Conservation (phyloP, 1,140 invertebrate species). For the Elysia chlorotica region DNA sequence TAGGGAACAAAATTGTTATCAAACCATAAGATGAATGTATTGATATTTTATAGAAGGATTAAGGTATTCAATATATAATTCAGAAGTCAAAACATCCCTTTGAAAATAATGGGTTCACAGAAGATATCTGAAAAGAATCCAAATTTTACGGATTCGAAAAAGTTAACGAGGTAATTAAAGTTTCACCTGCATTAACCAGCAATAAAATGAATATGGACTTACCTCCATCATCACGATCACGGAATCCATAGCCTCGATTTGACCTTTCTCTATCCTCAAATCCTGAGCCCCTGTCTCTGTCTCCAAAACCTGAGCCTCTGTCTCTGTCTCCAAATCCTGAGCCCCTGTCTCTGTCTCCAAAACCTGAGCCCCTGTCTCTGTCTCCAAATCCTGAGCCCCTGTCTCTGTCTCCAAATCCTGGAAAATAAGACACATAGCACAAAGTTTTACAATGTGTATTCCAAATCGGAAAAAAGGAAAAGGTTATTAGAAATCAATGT, state of each 20-base stretch:
- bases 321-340: constrained; percentile 19
- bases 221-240: constrained; percentile 18
- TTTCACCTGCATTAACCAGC: not conserved
- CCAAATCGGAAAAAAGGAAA: too few relatives aligned
- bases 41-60: too few relatives aligned
- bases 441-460: too few relatives aligned
- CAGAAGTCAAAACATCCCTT: too few relatives aligned
- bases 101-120: too few relatives aligned
- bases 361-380: constrained; percentile 24
- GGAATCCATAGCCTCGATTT: constrained; percentile 27
- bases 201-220: not conserved
- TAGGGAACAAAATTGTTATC: too few relatives aligned
- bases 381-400: constrained; percentile 10
- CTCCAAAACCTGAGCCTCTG: constrained; percentile 30
- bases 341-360: constrained; percentile 17
- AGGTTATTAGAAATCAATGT: too few relatives aligned
- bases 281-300: constrained; percentile 13
- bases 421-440: too few relatives aligned
- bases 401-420: not conserved
- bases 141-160: too few relatives aligned
- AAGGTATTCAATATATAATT: too few relatives aligned
- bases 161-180: not conserved
- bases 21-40: too few relatives aligned
- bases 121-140: too few relatives aligned
- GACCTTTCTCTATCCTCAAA: constrained; percentile 18